Evolutionary conservation across 1,140 invertebrate species (phyloP).

Genomic region (Drosophila novamexicana): DNA sequence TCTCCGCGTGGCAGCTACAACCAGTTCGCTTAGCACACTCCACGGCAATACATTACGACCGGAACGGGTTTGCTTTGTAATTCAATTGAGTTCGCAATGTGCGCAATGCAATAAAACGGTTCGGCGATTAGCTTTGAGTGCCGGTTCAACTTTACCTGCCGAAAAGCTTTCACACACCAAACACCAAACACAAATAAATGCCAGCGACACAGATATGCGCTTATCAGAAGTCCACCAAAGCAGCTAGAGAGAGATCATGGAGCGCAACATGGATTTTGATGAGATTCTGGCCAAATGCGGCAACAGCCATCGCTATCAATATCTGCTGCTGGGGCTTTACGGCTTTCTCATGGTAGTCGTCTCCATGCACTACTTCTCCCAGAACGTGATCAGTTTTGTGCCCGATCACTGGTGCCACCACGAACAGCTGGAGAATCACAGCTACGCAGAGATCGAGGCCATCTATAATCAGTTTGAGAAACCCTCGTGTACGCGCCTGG

Average conservation of each 20-base stretch:
- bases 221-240: conserved; percentile 28
- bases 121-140: conserved; percentile 9
- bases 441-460: conserved; percentile 49
- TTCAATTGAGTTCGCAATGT: conserved; percentile 34
- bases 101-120: conserved; percentile 39
- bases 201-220: conserved; percentile 29
- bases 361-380: conserved; percentile 86
- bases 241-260: not conserved
- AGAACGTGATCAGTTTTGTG: conserved; percentile 85
- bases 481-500: conserved; percentile 68
- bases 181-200: conserved; percentile 26
- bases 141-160: not conserved
- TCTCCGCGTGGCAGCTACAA: conserved; percentile 23
- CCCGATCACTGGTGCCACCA: conserved; percentile 85
- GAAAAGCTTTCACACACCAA: not conserved
- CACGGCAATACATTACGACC: conserved; percentile 36
- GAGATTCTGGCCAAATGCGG: conserved; percentile 86
- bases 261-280: conserved; percentile 85
- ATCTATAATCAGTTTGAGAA: conserved; percentile 55
- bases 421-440: conserved; percentile 64
- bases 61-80: conserved; percentile 59
- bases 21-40: conserved; percentile 56
- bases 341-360: conserved; percentile 77
- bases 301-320: conserved; percentile 87
- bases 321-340: conserved; percentile 84